Evolutionary conservation across 2,113 vertebrate genomes (phyloP), one percentile per base, ranked within the genome.

Genomic region (Coryphaenoides rupestris): DNA sequence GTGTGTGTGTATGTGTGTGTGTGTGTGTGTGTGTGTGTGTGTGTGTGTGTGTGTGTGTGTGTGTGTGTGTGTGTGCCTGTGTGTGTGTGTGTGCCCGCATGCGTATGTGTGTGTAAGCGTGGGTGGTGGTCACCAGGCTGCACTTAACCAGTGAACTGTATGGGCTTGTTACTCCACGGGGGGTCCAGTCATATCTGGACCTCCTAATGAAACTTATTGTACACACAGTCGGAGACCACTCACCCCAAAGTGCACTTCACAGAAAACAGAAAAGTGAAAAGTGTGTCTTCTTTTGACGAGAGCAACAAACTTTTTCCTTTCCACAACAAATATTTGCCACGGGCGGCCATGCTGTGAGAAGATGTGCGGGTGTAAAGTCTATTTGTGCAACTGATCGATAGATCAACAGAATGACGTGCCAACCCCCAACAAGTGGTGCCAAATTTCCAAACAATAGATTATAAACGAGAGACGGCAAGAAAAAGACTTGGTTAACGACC

Each of bases 141-240:
- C 60, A 79, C 84, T 84, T 83, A 85, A 80, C 71, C 65, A 78
- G 65, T 47, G 62, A 80, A 65, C 83, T 72, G 75, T 82, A 79
- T 75, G 80, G 76, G 74, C 69, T 83, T 84, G 81, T 87, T 84
- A 74, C 72, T 86, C 84, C 77, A 82, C 45, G 76, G 83, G 80
- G 80, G 76, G 77, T 54, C 46, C 56, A 75, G 57, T 64, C 83
- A 79, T 78, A 83, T 81, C 79, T 84, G 76, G 74, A 80, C 73
- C 71, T 69, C 79, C 68, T 75, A 80, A 82, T 84, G 72, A 85
- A 84, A 84, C 83, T 75, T 78, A 83, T 76, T 75, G 74, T 75
- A 55, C 69, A 75, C 75, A 75, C 78, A 80, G 80, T 76, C 65
- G 78, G 80, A 75, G 68, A 84, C 77, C 78, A 82, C 81, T 84